These are phyloP conservation scores for Bactericera cockerelli DNA, from an alignment of 1,140 invertebrate species.

Conservation along the genomic window DNA sequence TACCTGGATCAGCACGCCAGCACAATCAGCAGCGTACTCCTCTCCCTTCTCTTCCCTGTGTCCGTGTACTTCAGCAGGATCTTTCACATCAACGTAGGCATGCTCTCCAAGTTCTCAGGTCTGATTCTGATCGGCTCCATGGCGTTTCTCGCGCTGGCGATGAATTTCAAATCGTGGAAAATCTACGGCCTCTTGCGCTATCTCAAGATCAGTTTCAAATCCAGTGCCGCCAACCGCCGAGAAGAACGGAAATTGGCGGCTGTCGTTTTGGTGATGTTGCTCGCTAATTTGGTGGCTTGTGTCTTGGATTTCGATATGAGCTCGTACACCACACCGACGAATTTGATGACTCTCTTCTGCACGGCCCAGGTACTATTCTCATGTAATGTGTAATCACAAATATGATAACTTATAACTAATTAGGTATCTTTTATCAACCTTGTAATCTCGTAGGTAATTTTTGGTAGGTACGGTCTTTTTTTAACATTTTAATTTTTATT, in stretches of 20 bases:
- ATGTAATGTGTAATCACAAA: too few relatives aligned
- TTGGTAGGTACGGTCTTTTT: too few relatives aligned
- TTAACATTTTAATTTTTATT: too few relatives aligned
- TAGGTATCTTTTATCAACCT: too few relatives aligned
- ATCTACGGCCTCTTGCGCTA: neutral
- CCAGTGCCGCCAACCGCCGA: neutral
- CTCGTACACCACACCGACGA: neutral
- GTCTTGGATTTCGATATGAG: slow-evolving; percentile 1
- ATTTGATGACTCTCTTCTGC: neutral
- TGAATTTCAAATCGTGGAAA: slow-evolving; percentile 1
- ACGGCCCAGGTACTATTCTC: neutral
- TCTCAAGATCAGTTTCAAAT: neutral
- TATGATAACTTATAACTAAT: too few relatives aligned
- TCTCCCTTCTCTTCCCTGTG: neutral
- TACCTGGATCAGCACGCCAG: neutral
- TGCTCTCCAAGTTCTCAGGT: neutral
- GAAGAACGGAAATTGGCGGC: neutral
- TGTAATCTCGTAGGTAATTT: too few relatives aligned
- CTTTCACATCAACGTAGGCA: neutral
- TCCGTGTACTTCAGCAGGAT: neutral
- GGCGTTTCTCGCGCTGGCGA: neutral
- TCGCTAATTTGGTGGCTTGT: slow-evolving; percentile 1
- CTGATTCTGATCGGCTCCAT: neutral
- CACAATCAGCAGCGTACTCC: neutral
- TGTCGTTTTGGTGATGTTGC: neutral